phyloP scores from a whole-genome alignment of 2,888 invertebrate genomes.

The Selenia dentaria region DNA sequence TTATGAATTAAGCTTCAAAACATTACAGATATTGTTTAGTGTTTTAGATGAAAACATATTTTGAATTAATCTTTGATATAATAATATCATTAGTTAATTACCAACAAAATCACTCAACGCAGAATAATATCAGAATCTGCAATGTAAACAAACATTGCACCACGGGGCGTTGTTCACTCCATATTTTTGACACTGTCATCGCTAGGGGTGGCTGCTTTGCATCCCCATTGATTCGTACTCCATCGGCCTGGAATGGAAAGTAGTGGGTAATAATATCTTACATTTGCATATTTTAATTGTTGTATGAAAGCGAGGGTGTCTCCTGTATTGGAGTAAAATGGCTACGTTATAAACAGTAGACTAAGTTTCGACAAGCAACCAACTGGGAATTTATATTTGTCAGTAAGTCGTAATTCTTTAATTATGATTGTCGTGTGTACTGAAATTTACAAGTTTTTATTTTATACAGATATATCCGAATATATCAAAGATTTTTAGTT shows the following conservation, averaged over 20 bases:
- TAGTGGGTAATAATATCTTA: constrained; percentile 78
- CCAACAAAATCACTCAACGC: background rate
- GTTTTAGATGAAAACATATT: too few relatives aligned
- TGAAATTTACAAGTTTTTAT: too few relatives aligned
- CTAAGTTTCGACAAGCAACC: background rate
- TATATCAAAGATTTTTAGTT: too few relatives aligned
- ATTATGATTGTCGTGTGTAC: too few relatives aligned
- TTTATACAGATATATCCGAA: too few relatives aligned
- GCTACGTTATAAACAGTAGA: constrained; percentile 9
- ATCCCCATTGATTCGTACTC: constrained; percentile 59
- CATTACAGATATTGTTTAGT: too few relatives aligned
- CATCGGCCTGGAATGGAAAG: constrained; percentile 75
- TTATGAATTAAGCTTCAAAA: too few relatives aligned
- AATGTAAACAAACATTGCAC: constrained; percentile 20
- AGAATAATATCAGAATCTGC: background rate
- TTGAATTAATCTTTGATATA: too few relatives aligned
- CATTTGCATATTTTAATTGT: constrained; percentile 85
- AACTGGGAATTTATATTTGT: too few relatives aligned
- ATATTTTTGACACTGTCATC: constrained; percentile 60
- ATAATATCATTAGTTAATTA: too few relatives aligned
- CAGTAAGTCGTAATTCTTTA: too few relatives aligned
- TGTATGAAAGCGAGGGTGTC: constrained; percentile 52
- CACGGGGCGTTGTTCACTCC: constrained; percentile 28
- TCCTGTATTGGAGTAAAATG: constrained; percentile 24
- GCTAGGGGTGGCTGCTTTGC: constrained; percentile 44